Evolutionary conservation across 2,888 invertebrate species (phyloP).

Genomic region (Amorpha juglandis): DNA sequence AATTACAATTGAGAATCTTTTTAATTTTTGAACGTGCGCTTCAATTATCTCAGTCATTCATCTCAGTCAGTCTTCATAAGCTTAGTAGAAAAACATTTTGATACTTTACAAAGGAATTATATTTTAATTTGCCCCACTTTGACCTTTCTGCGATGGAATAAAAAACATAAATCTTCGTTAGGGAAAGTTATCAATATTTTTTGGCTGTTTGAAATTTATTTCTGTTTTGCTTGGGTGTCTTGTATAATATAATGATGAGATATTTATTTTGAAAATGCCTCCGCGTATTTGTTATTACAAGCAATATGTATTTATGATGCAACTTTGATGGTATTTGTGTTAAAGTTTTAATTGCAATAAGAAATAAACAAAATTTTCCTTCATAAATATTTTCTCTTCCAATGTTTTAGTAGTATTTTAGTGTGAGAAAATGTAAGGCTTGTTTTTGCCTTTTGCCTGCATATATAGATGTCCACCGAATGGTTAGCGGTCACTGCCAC

Average conservation of each 20-base stretch:
- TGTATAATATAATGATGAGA: constrained; percentile 21
- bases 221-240: constrained; percentile 23
- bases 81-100: constrained; percentile 57
- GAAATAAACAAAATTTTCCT: not conserved
- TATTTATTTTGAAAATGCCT: constrained; percentile 32
- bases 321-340: not conserved
- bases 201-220: constrained; percentile 30
- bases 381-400: too few relatives aligned
- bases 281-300: not conserved
- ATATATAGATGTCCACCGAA: too few relatives aligned
- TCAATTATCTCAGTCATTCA: constrained; percentile 72
- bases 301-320: not conserved
- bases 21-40: constrained; percentile 62
- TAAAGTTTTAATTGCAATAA: not conserved
- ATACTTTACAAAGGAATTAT: constrained; percentile 56
- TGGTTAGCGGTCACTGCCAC: too few relatives aligned
- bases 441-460: too few relatives aligned
- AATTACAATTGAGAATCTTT: constrained; percentile 49
- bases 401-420: too few relatives aligned
- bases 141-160: constrained; percentile 42
- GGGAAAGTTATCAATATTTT: constrained; percentile 34
- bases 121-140: constrained; percentile 49
- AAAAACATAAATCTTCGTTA: constrained; percentile 52
- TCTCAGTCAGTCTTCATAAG: constrained; percentile 73
- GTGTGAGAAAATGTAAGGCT: too few relatives aligned